Evolutionary conservation across 2,113 vertebrate genomes (phyloP).

Genomic region (Porphyrio hochstetteri): DNA sequence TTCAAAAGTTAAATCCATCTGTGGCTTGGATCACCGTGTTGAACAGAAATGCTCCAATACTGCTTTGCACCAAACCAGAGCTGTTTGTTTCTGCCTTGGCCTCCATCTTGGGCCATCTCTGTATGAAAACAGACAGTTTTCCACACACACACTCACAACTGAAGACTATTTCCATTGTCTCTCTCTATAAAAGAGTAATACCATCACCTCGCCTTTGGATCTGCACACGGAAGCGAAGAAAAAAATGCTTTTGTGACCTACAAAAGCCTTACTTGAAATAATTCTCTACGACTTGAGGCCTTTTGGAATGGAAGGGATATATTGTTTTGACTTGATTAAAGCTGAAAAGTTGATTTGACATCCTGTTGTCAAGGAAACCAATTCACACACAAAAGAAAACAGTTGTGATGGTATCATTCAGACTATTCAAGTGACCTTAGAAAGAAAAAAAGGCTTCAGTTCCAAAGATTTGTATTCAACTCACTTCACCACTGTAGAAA

Average conservation of each 20-base stretch:
- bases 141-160: not conserved
- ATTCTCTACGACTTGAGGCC: slow-evolving; percentile 68
- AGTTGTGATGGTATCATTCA: slow-evolving; percentile 72
- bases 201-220: slow-evolving; percentile 43
- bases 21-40: not conserved
- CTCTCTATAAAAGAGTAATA: slow-evolving; percentile 14
- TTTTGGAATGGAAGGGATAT: slow-evolving; percentile 73
- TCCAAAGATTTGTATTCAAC: slow-evolving; percentile 63
- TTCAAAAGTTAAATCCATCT: not conserved
- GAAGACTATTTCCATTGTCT: slow-evolving; percentile 51
- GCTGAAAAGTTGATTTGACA: slow-evolving; percentile 73
- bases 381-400: slow-evolving; percentile 69
- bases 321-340: slow-evolving; percentile 78
- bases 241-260: slow-evolving; percentile 58
- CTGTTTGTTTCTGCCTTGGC: not conserved
- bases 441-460: slow-evolving; percentile 57
- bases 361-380: slow-evolving; percentile 77
- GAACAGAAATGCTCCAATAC: not conserved
- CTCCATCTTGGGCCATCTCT: slow-evolving; percentile 8
- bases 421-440: slow-evolving; percentile 73
- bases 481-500: slow-evolving; percentile 47
- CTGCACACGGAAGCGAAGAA: not conserved
- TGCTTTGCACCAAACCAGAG: not conserved
- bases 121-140: slow-evolving; percentile 46
- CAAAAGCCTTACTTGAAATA: slow-evolving; percentile 69